Conservation (phyloP, 2,113 vertebrate genomes). For the Hystrix cristata region DNA sequence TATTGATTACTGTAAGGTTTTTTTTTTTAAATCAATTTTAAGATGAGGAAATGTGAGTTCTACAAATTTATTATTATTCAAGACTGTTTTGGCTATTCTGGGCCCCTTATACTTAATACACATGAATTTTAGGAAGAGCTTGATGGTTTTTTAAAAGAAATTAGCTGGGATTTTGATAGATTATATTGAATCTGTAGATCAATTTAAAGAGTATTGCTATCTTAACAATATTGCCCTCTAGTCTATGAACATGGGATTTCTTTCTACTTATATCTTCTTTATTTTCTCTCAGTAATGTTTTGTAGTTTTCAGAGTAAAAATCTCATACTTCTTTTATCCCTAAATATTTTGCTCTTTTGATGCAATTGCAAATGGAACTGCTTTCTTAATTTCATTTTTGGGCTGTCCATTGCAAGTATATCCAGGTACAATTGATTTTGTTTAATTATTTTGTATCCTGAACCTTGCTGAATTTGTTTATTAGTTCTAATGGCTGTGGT, state of each 20-base stretch:
- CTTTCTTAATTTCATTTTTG: not conserved
- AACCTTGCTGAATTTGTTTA: not conserved
- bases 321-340: not conserved
- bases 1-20: not conserved
- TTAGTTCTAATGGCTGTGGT: not conserved
- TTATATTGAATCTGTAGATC: not conserved
- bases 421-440: not conserved
- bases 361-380: not conserved
- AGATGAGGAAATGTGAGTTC: not conserved
- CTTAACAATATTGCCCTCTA: not conserved
- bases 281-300: not conserved
- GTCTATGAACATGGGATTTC: not conserved
- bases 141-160: not conserved
- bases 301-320: not conserved
- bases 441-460: not conserved
- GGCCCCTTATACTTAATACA: not conserved
- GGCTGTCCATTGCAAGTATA: not conserved
- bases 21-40: not conserved
- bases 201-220: not conserved
- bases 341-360: not conserved
- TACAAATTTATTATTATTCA: not conserved
- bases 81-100: not conserved
- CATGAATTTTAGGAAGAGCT: not conserved
- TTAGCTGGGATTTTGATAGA: not conserved
- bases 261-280: not conserved